These are phyloP conservation scores for Achlya flavicornis DNA, from an alignment of 2,888 invertebrate genomes.

Conservation along the genomic window DNA sequence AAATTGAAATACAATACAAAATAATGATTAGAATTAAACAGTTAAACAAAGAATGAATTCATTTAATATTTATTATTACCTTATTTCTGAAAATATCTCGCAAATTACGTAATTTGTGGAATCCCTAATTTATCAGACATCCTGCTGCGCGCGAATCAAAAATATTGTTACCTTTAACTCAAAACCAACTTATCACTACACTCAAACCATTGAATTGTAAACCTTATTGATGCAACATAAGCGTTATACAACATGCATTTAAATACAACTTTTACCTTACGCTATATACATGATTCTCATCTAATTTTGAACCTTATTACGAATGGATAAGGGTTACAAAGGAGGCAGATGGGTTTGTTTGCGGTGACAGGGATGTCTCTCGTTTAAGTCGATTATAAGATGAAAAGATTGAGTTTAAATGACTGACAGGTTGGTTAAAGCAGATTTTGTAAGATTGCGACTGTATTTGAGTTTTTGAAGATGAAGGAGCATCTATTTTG, in stretches of 20 bases:
- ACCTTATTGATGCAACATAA: not conserved
- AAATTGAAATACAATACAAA: too few species aligned
- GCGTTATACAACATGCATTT: not conserved
- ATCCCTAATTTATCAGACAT: constrained; percentile 25
- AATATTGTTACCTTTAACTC: constrained; percentile 30
- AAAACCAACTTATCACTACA: constrained; percentile 13
- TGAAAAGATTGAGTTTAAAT: constrained; percentile 29
- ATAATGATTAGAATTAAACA: too few species aligned
- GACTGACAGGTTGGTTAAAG: constrained; percentile 22
- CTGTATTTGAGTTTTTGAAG: constrained; percentile 4
- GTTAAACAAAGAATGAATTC: too few species aligned
- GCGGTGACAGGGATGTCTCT: constrained; percentile 27
- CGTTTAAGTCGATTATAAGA: constrained; percentile 38
- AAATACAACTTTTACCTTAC: not conserved
- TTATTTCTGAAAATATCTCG: not conserved
- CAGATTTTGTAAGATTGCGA: constrained; percentile 14
- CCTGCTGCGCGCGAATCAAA: constrained; percentile 40
- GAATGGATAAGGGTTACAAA: not conserved
- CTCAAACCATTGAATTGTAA: not conserved
- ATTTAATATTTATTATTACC: too few species aligned
- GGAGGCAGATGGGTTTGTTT: not conserved
- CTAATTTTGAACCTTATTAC: not conserved
- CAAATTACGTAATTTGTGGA: not conserved
- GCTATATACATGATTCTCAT: not conserved
- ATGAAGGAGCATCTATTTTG: too few species aligned